Conservation (phyloP, 2,113 vertebrate species). For the Charadrius vociferus region DNA sequence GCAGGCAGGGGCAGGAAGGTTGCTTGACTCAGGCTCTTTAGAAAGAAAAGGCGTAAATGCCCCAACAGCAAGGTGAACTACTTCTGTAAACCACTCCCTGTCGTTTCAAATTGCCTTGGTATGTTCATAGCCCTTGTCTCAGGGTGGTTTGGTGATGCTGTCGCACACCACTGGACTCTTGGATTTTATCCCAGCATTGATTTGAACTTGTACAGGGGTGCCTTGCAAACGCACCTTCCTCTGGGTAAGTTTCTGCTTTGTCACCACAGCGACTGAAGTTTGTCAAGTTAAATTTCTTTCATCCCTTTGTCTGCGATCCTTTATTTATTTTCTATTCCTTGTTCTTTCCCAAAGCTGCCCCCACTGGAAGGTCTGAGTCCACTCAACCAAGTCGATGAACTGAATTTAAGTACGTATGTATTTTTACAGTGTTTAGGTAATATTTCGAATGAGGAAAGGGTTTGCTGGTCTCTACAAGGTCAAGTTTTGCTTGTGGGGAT, state of each 20-base stretch:
- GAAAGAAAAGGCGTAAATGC: neutral
- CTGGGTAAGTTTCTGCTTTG: neutral
- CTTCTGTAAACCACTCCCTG: neutral
- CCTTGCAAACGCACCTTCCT: neutral
- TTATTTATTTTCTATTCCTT: neutral
- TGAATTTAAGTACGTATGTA: neutral
- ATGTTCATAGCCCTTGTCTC: neutral
- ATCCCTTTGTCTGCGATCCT: neutral
- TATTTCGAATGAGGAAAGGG: neutral
- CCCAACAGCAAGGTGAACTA: neutral
- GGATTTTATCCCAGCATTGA: neutral
- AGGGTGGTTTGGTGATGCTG: neutral
- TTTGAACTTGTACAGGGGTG: neutral
- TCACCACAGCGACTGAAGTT: neutral
- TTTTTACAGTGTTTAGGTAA: neutral
- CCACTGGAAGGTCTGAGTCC: neutral
- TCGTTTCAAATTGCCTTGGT: neutral
- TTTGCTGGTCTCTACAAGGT: neutral
- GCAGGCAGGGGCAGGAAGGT: neutral
- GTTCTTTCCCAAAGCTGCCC: neutral
- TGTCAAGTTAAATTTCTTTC: neutral
- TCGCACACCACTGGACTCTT: neutral
- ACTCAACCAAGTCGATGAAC: neutral
- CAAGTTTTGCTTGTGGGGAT: neutral
- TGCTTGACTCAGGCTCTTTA: neutral